Percentiles rank a stretch among this genome's conserved stretches.
phyloP scores from a whole-genome alignment of 2,797 vertebrate species.

The Champsocephalus esox region DNA sequence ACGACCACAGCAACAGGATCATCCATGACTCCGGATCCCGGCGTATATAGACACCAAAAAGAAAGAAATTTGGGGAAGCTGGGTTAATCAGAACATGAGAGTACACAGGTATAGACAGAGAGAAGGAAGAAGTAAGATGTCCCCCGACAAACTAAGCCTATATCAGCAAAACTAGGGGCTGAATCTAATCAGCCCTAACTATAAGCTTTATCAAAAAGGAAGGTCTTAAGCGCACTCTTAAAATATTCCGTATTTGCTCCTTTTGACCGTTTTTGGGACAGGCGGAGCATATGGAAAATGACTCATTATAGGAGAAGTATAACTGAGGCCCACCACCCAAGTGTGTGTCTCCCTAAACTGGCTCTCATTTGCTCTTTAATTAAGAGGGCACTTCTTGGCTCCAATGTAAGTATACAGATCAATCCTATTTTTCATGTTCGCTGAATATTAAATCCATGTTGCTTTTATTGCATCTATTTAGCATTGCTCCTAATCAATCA shows the following conservation, averaged over 20 bases:
- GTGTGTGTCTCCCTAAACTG: neutral
- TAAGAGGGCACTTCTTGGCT: conserved; percentile 21
- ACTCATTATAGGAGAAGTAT: conserved; percentile 19
- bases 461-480: neutral
- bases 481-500: neutral
- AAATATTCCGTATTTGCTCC: conserved; percentile 1
- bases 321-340: conserved; percentile 5
- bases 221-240: too few relatives aligned
- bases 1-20: too few relatives aligned
- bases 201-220: too few relatives aligned
- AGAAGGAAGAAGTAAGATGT: too few relatives aligned
- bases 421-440: neutral
- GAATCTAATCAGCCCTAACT: too few relatives aligned
- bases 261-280: conserved; percentile 11
- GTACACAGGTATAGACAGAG: too few relatives aligned
- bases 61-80: too few relatives aligned
- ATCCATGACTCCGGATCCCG: too few relatives aligned
- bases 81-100: too few relatives aligned
- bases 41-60: too few relatives aligned
- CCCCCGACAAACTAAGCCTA: too few relatives aligned
- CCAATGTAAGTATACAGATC: conserved; percentile 1
- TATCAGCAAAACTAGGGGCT: too few relatives aligned
- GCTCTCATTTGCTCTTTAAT: conserved; percentile 31
- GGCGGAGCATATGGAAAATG: neutral
- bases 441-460: conserved; percentile 1